Evolutionary conservation across 1,140 invertebrate genomes (phyloP).

Genomic region (Watersipora subatra): DNA sequence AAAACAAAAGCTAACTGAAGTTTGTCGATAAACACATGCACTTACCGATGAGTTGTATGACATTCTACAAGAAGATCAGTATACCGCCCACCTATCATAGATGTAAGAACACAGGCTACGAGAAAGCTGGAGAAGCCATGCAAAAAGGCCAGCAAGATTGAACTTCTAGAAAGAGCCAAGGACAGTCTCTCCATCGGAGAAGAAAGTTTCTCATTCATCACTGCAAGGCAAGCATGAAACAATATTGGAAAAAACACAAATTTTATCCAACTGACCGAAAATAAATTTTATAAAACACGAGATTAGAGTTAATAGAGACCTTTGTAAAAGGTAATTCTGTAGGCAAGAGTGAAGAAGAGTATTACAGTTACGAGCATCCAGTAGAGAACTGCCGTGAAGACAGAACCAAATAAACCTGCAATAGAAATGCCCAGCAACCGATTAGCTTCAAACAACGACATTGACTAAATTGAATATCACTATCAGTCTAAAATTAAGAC

Average conservation of each 20-base stretch:
- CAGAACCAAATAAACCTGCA: not conserved
- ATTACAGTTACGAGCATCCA: not conserved
- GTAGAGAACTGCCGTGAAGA: not conserved
- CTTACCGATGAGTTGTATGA: too few species aligned
- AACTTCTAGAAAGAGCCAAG: not conserved
- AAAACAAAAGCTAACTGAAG: too few species aligned
- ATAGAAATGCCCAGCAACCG: too few species aligned
- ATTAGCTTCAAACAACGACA: too few species aligned
- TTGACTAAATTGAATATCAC: not conserved
- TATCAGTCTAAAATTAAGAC: too few species aligned
- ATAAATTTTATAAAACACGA: too few species aligned
- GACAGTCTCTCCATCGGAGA: not conserved
- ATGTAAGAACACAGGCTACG: not conserved
- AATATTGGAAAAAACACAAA: too few species aligned
- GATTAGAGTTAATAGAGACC: too few species aligned
- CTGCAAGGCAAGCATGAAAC: too few species aligned
- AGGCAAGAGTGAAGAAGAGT: not conserved
- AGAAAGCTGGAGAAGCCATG: not conserved
- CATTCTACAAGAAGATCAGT: not conserved
- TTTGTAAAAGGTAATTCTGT: not conserved
- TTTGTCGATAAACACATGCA: too few species aligned
- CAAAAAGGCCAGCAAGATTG: not conserved
- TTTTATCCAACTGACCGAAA: too few species aligned
- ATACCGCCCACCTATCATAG: not conserved
- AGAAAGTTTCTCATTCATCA: not conserved